These are phyloP conservation scores for Adineta ricciae DNA, from an alignment of 2,888 invertebrate genomes.

Conservation along the genomic window DNA sequence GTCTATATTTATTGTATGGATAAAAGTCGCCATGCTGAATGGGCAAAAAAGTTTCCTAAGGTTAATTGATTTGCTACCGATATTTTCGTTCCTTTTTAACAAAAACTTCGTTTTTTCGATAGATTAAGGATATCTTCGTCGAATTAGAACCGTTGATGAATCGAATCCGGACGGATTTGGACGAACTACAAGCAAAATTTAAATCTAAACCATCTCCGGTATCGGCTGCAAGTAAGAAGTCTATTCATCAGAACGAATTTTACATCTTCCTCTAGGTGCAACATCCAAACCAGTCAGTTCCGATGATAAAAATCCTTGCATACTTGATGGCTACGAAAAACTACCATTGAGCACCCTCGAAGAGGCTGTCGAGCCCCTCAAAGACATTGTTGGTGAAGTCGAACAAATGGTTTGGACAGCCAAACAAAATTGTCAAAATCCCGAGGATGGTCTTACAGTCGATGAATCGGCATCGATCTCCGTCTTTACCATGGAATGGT, in stretches of 20 bases:
- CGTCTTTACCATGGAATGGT: not conserved
- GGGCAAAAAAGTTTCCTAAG: not conserved
- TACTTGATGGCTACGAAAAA: not conserved
- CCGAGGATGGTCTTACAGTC: not conserved
- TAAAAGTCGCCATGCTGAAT: not conserved
- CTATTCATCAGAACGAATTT: no score
- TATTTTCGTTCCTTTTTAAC: not conserved
- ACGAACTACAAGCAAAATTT: not conserved
- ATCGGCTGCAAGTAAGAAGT: not conserved
- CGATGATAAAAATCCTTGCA: not conserved
- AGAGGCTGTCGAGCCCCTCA: not conserved
- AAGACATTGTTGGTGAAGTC: not conserved
- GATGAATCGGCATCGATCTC: not conserved
- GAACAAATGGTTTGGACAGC: not conserved
- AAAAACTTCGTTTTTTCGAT: not conserved
- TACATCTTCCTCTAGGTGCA: not conserved
- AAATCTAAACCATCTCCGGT: no score
- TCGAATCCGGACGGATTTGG: not conserved
- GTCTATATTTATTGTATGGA: not conserved
- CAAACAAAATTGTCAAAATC: not conserved
- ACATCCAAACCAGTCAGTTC: not conserved
- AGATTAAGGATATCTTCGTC: not conserved
- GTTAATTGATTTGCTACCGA: not conserved
- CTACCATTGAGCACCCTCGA: not conserved
- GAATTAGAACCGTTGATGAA: not conserved